phyloP scores from a whole-genome alignment of 2,113 vertebrate genomes.

The Mixornis gularis region DNA sequence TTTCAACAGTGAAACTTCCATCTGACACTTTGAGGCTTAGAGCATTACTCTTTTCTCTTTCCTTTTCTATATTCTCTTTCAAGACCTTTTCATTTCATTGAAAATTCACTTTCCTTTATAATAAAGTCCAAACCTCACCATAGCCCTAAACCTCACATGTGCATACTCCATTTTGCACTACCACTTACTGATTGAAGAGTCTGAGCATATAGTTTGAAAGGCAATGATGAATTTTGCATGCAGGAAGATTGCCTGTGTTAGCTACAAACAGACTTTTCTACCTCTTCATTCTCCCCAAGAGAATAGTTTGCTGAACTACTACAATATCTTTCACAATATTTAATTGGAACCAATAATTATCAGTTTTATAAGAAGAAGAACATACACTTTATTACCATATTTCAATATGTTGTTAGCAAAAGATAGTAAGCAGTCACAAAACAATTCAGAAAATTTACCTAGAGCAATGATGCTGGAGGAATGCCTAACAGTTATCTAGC shows the following conservation, averaged over 20 bases:
- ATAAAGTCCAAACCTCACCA: neutral
- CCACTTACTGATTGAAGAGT: neutral
- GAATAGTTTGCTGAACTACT: neutral
- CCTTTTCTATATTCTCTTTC: neutral
- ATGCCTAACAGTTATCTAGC: neutral
- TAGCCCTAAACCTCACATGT: neutral
- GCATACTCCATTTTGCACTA: neutral
- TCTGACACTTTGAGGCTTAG: neutral
- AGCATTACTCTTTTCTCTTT: neutral
- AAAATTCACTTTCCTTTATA: neutral
- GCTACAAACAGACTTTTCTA: neutral
- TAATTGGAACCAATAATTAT: neutral
- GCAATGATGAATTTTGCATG: neutral
- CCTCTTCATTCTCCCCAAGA: neutral
- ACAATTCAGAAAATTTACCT: neutral
- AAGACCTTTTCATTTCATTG: neutral
- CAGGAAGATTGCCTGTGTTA: neutral
- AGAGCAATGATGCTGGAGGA: neutral
- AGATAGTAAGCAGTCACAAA: neutral
- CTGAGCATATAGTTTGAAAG: neutral
- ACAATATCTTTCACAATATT: neutral
- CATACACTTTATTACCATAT: neutral
- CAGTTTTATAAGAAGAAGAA: neutral
- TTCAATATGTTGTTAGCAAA: neutral
- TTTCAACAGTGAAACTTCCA: neutral